A percentile compares a stretch with the other conserved stretches of the same genome.
Conservation (phyloP, 2,113 vertebrate species). For the Barbus barbus region DNA sequence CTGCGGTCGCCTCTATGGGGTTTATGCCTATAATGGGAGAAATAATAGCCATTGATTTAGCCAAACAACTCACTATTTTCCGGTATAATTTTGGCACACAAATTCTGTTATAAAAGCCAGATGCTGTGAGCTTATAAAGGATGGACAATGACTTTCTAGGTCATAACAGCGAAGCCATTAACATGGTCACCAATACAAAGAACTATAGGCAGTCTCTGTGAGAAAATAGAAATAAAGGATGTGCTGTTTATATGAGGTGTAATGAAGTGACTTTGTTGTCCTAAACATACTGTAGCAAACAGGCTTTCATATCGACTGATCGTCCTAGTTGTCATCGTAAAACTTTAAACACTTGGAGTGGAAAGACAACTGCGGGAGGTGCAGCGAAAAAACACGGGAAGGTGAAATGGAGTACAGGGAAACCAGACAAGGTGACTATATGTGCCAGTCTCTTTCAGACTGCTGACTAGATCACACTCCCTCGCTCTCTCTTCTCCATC, state of each 20-base stretch:
- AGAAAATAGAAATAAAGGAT: neutral
- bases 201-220: neutral
- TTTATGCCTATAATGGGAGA: slow-evolving; percentile 44
- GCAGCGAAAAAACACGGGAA: too few relatives aligned
- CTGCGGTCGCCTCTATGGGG: slow-evolving; percentile 47
- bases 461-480: neutral
- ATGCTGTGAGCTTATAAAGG: slow-evolving; percentile 12
- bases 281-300: neutral
- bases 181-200: neutral
- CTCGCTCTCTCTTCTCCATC: slow-evolving; percentile 25
- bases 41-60: slow-evolving; percentile 51
- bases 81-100: slow-evolving; percentile 34
- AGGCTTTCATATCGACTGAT: neutral
- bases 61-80: slow-evolving; percentile 50
- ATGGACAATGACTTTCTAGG: neutral
- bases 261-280: neutral
- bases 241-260: neutral
- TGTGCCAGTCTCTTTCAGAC: neutral
- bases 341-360: neutral
- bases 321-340: neutral
- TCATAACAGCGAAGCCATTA: neutral
- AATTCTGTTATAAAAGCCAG: neutral
- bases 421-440: slow-evolving; percentile 36
- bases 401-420: slow-evolving; percentile 44
- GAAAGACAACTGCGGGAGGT: too few relatives aligned